Evolutionary conservation across 2,888 invertebrate species (phyloP).

Genomic region (Encarsia formosa): DNA sequence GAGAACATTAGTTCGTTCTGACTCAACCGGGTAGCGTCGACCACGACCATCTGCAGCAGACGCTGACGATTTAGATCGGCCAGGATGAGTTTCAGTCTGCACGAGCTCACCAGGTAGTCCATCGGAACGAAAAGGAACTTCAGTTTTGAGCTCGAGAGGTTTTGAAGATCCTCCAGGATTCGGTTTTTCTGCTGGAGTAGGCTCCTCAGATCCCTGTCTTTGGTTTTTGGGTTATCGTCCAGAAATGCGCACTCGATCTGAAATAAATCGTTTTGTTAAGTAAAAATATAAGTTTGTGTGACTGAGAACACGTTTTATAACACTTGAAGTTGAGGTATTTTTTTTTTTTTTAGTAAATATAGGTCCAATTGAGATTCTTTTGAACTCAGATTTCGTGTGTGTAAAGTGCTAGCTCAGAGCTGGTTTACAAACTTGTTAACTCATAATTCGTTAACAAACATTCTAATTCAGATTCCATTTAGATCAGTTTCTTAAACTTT

Average conservation of each 20-base stretch:
- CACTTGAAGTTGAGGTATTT: too few species aligned
- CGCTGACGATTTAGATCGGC: conserved; percentile 3
- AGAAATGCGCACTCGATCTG: conserved; percentile 11
- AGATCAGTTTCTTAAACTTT: too few species aligned
- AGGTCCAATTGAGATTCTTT: too few species aligned
- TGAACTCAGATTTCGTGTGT: too few species aligned
- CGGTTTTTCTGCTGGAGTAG: conserved; percentile 8
- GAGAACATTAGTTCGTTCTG: too few species aligned
- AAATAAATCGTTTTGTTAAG: not conserved
- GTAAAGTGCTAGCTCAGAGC: too few species aligned
- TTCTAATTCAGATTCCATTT: too few species aligned
- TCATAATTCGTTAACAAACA: too few species aligned
- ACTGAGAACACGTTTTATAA: too few species aligned
- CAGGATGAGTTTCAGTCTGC: not conserved
- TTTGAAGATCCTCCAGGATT: conserved; percentile 6
- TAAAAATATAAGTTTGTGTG: too few species aligned
- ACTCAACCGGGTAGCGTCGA: conserved; percentile 3
- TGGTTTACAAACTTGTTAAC: too few species aligned
- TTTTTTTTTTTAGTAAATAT: too few species aligned
- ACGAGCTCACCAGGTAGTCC: conserved; percentile 1
- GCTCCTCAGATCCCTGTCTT: conserved; percentile 9
- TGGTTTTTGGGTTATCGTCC: not conserved
- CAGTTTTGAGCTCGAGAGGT: not conserved
- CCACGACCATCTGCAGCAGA: conserved; percentile 9
- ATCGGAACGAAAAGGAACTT: conserved; percentile 15